Conservation (phyloP, 1,140 invertebrate species). For the Apis laboriosa region DNA sequence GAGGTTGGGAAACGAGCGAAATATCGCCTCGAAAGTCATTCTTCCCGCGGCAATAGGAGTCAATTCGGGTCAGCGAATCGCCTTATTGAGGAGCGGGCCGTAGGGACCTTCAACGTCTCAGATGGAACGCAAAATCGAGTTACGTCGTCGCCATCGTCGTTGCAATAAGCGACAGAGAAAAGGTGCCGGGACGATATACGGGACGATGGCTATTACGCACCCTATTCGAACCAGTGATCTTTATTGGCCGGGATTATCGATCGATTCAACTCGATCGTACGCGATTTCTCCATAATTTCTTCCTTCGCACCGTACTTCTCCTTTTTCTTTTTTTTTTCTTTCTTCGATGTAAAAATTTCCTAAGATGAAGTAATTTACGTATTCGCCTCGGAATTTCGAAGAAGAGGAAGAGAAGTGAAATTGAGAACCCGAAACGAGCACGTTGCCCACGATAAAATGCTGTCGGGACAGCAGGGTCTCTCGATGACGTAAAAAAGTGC, state of each 20-base stretch:
- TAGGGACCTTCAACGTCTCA: conserved; percentile 75
- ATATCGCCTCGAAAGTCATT: conserved; percentile 73
- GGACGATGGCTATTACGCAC: conserved; percentile 43
- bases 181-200: conserved; percentile 57
- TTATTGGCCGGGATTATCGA: neutral
- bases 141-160: conserved; percentile 65
- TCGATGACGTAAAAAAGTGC: conserved; percentile 74
- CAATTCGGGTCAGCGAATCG: conserved; percentile 79
- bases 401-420: conserved; percentile 46
- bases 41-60: conserved; percentile 71
- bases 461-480: conserved; percentile 69
- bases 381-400: conserved; percentile 10
- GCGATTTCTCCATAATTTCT: neutral
- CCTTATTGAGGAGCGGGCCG: conserved; percentile 78
- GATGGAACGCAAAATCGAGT: conserved; percentile 80
- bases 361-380: neutral
- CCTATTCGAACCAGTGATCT: neutral
- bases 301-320: too few relatives aligned
- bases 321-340: too few relatives aligned
- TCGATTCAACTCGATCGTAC: neutral
- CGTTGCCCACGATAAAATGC: conserved; percentile 64
- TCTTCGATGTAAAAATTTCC: too few relatives aligned
- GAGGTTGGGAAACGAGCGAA: conserved; percentile 52
- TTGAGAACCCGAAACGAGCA: conserved; percentile 56
- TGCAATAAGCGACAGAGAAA: conserved; percentile 66